Base-by-base conservation (phyloP, 2,113 vertebrate genomes). In the Albula goreensis region DNA sequence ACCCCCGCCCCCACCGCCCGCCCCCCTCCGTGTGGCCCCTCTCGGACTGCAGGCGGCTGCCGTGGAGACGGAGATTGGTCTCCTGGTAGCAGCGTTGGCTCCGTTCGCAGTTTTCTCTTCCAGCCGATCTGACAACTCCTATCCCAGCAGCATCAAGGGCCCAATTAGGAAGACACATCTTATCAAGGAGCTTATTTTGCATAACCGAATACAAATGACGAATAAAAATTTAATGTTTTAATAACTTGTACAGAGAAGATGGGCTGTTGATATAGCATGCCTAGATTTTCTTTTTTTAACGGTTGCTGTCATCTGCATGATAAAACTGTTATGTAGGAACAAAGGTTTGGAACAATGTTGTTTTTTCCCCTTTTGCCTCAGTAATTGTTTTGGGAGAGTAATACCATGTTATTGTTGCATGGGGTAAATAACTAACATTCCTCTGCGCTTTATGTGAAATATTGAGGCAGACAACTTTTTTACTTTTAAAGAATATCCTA, bases 101-200 rank as follows among this genome's bases (percentile, higher is more conserved):
- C 94, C 93, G 93, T 89, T 90, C 96, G 93, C 92, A 89, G 94
- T 93, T 94, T 94, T 93, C 95, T 95, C 95, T 95, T 96, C 94
- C 95, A 93, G 95, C 95, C 96, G 96, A 96, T 96, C 95, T 96
- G 95, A 97, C 96, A 97, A 96, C 95, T 95, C 94, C 92, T 90
- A 96, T 95, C 95, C 96, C 96, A 97, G 96, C 96, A 96, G 96
- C 96, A 97, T 96, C 97, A 94, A 94, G 97, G 96, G 97, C 96
- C 96, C 96, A 97, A 98, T 98, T 97, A 97, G 96, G 96, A 96
- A 96, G 95, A 97, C 95, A 97, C 96, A 96, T 97, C 95, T 96
- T 97, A 97, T 97, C 96, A 97, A 96, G 96, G 95, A 96, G 96
- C 96, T 97, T 97, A 96, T 97, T 97, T 96, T 97, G 96, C 97